Conservation (phyloP, 2,113 vertebrate species). For the Desmodus rotundus region DNA sequence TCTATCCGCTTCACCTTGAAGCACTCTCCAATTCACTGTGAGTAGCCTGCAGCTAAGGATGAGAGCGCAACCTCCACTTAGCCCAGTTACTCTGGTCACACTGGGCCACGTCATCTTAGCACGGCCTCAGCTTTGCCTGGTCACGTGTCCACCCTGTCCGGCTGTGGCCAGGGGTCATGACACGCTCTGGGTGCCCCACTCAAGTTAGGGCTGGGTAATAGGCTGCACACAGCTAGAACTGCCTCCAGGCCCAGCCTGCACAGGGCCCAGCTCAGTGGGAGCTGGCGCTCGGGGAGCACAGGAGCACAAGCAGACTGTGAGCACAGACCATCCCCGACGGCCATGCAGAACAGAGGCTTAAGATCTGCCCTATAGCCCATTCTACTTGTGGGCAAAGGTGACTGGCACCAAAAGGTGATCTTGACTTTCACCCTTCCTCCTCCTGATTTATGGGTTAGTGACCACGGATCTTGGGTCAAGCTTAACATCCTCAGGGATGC, state of each 20-base stretch:
- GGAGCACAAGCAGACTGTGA: not conserved
- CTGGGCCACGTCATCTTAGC: not conserved
- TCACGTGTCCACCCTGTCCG: no score
- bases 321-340: not conserved
- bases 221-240: not conserved
- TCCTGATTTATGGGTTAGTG: fast-evolving
- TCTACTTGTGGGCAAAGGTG: not conserved
- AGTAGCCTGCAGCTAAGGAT: not conserved
- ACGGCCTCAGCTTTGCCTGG: fast-evolving
- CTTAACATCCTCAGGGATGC: not conserved
- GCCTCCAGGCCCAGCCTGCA: no score
- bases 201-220: not conserved
- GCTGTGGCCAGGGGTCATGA: not conserved
- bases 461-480: not conserved
- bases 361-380: not conserved
- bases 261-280: no score
- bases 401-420: no score
- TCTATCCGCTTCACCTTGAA: not conserved
- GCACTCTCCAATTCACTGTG: not conserved
- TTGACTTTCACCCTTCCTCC: not conserved
- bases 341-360: no score
- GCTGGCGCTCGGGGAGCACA: not conserved
- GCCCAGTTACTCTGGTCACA: not conserved
- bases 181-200: fast-evolving
- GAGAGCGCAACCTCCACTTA: no score